Base-by-base conservation (phyloP, 2,113 vertebrate species). In the Myotis lucifugus region DNA sequence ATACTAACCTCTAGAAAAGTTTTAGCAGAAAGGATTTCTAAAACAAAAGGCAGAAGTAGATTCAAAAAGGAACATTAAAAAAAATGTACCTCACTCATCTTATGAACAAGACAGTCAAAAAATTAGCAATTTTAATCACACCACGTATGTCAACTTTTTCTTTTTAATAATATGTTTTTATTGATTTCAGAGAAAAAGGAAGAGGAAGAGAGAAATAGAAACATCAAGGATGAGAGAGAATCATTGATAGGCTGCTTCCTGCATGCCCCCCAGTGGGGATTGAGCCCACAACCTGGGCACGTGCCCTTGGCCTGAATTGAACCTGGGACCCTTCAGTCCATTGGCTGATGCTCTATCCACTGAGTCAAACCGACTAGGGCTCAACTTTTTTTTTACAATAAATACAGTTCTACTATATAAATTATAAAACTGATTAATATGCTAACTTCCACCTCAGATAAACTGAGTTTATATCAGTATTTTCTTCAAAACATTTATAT, bases 401-500 rank as follows among this genome's bases (percentile, higher is more conserved):
- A 87, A 78, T 70, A 79, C 3, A 82, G 81, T 87, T 95, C 86
- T 83, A 76, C 52, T 85, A 9, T 61, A 78, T 93, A 72, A 91
- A 92, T 84, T 69, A 73, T 52, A 74, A 92, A 84, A 61, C 14
- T 72, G 2, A 83, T 54, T 32, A 70, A 48, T 17, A 34, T 27
- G 64, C 1, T 84, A 96, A 73, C 66, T 67, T 76, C 34, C 56
- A 93, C 6, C 84, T 85, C 89, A 88, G 50, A 85, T 74, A 84
- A 93, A 76, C 8, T 86, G 7, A 32, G 48, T 85, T 94, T 88
- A 42, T 66, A 67, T 42, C 3, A 95, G 4, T 52, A 88, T 64
- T 90, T 95, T 82, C 56, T 88, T n/a, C 25, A 92, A 95, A 90
- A 70, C 40, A 90, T 84, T 93, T 77, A 91, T 40, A 77, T 42